Evolutionary conservation across 2,888 invertebrate genomes (phyloP).

Genomic region (Schizotus pectinicornis): DNA sequence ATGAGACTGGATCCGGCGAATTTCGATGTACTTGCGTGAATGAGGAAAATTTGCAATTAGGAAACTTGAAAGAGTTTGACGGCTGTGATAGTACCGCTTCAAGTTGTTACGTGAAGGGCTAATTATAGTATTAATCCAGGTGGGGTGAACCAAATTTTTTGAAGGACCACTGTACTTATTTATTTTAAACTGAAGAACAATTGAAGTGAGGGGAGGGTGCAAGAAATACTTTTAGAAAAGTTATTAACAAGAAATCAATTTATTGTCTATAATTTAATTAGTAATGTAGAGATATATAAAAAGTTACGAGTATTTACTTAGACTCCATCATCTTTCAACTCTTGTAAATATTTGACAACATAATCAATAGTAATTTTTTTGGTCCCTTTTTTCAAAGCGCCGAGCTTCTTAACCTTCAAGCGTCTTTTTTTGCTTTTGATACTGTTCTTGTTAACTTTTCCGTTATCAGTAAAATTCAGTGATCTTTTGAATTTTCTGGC

Average conservation of each 20-base stretch:
- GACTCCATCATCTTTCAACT: neutral
- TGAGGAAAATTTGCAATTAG: constrained; percentile 58
- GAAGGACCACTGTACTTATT: no score
- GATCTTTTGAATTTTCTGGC: constrained; percentile 3
- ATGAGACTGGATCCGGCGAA: constrained; percentile 68
- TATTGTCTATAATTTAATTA: no score
- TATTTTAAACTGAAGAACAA: no score
- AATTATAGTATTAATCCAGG: neutral
- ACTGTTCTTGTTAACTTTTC: constrained; percentile 1
- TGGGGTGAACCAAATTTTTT: no score
- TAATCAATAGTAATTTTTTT: neutral
- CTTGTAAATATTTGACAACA: neutral
- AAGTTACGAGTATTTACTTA: neutral
- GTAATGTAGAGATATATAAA: neutral
- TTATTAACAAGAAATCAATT: no score
- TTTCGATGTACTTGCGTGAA: constrained; percentile 85
- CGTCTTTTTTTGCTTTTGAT: constrained; percentile 20
- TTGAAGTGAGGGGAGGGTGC: no score
- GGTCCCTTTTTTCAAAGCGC: neutral
- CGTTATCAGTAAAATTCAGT: constrained; percentile 5
- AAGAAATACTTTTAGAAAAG: no score
- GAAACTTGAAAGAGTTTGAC: constrained; percentile 69
- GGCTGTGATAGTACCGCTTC: constrained; percentile 65
- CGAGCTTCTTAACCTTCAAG: constrained; percentile 2
- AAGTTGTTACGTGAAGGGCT: constrained; percentile 60